These are phyloP conservation scores for Paralichthys olivaceus DNA, from an alignment of 2,113 vertebrate genomes.

Conservation along the genomic window DNA sequence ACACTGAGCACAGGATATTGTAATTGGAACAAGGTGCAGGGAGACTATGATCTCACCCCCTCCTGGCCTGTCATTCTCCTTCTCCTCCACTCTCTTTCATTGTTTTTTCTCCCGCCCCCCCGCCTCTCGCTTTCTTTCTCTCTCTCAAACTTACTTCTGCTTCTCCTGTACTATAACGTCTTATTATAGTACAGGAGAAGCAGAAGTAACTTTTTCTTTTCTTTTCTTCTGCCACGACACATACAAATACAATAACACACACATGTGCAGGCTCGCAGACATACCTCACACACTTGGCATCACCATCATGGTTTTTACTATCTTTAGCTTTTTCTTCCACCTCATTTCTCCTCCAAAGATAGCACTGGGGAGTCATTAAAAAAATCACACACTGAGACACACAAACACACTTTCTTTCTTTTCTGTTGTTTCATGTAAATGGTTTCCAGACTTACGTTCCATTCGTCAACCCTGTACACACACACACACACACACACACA, in stretches of 20 bases:
- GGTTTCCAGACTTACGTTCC: slow-evolving; percentile 59
- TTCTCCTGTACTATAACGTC: too few relatives aligned
- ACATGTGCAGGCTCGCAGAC: neutral
- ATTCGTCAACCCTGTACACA: slow-evolving; percentile 35
- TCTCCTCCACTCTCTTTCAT: slow-evolving; percentile 50
- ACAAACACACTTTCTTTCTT: slow-evolving; percentile 34
- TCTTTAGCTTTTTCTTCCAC: slow-evolving; percentile 64
- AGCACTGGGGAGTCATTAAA: slow-evolving; percentile 51
- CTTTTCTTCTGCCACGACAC: neutral
- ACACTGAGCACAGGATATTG: slow-evolving; percentile 72
- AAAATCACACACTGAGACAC: slow-evolving; percentile 19
- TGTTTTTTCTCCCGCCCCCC: neutral
- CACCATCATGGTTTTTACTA: slow-evolving; percentile 13
- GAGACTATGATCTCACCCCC: slow-evolving; percentile 81
- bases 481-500: slow-evolving; percentile 7
- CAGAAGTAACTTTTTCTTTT: too few relatives aligned
- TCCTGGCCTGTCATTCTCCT: slow-evolving; percentile 59
- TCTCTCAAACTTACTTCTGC: neutral
- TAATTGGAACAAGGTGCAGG: slow-evolving; percentile 85
- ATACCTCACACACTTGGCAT: slow-evolving; percentile 35
- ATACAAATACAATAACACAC: neutral
- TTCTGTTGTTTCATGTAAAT: slow-evolving; percentile 69
- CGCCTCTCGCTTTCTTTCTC: neutral
- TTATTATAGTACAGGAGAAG: too few relatives aligned
- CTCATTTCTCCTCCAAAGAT: slow-evolving; percentile 63